A percentile compares a stretch with the other conserved stretches of the same genome.
Evolutionary conservation across 2,888 invertebrate genomes (phyloP).

Genomic region (Eupithecia pulchellata): DNA sequence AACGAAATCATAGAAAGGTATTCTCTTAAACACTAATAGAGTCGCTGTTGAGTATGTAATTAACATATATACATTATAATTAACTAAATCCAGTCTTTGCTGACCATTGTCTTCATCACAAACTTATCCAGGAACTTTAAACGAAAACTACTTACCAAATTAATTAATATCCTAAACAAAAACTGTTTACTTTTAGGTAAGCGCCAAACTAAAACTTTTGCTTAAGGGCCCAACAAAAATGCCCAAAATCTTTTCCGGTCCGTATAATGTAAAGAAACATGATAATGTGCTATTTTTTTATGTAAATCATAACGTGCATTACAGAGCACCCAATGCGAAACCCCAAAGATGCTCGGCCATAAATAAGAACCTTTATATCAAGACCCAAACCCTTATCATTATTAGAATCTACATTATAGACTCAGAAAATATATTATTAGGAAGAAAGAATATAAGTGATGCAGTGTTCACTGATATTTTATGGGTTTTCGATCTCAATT

Average conservation of each 20-base stretch:
- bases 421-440: not conserved
- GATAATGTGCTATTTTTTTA: constrained; percentile 14
- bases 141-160: too few species aligned
- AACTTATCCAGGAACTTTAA: too few species aligned
- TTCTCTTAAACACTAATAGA: not conserved
- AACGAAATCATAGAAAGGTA: not conserved
- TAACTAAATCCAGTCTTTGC: not conserved
- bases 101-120: not conserved
- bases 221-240: not conserved
- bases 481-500: not conserved
- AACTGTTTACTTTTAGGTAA: not conserved
- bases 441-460: not conserved
- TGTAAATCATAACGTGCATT: constrained; percentile 31
- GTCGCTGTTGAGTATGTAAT: not conserved
- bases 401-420: constrained; percentile 18
- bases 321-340: constrained; percentile 38
- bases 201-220: not conserved
- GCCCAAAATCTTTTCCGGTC: not conserved
- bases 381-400: constrained; percentile 30
- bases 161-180: not conserved
- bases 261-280: constrained; percentile 7
- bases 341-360: constrained; percentile 33
- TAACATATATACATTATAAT: too few species aligned
- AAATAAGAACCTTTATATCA: constrained; percentile 39
- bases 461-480: not conserved